A percentile compares a stretch with the other conserved stretches of the same genome.
These are phyloP conservation scores for Erebia epiphron DNA, from an alignment of 2,888 invertebrate genomes.

Conservation along the genomic window DNA sequence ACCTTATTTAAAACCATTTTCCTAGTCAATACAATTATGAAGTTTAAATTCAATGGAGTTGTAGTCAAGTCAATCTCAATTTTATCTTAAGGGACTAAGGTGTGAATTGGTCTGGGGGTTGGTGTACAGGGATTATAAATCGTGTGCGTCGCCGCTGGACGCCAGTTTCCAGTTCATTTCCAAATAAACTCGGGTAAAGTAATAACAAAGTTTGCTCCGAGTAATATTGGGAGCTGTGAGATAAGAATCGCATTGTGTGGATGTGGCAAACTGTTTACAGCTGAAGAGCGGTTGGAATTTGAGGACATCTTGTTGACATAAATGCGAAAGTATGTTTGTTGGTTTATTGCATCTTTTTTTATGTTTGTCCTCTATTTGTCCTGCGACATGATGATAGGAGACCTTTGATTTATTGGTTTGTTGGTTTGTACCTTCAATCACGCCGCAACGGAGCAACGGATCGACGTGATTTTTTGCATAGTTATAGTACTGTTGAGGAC, in stretches of 20 bases:
- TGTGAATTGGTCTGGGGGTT: conserved; percentile 45
- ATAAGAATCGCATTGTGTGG: conserved; percentile 42
- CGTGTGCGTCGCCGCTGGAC: conserved; percentile 59
- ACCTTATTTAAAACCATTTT: conserved; percentile 23
- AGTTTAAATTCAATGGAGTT: conserved; percentile 25
- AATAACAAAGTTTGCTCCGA: conserved; percentile 68
- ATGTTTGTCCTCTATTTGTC: too few species aligned
- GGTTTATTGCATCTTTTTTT: too few species aligned
- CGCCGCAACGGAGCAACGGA: too few species aligned
- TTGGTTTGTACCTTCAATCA: too few species aligned
- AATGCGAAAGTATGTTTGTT: too few species aligned
- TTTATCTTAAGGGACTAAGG: conserved; percentile 45
- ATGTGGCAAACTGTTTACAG: conserved; percentile 39
- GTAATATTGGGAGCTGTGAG: conserved; percentile 57
- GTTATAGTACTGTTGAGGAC: too few species aligned
- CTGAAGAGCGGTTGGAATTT: neutral
- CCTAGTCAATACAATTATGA: conserved; percentile 4
- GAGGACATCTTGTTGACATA: too few species aligned
- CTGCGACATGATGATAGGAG: too few species aligned
- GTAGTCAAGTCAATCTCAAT: conserved; percentile 13
- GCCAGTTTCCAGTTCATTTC: conserved; percentile 71
- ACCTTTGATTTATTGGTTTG: too few species aligned
- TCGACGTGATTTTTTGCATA: too few species aligned
- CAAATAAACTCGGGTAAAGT: conserved; percentile 72
- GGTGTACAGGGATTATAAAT: conserved; percentile 57